A percentile compares a stretch with the other conserved stretches of the same genome.
Conservation (phyloP, 1,140 invertebrate genomes). For the Drosophila navojoa region DNA sequence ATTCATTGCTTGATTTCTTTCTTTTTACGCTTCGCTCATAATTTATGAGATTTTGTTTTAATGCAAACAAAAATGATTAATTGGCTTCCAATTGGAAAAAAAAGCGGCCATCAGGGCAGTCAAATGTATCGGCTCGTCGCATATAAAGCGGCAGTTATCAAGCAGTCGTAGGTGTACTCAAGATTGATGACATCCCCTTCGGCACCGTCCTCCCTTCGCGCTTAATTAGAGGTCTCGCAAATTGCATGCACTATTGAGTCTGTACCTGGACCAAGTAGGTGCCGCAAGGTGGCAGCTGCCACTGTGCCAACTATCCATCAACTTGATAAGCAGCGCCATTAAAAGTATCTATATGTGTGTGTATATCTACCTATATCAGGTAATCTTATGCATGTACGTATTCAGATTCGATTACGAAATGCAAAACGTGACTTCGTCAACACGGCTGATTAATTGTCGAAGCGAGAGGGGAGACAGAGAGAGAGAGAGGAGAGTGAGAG, state of each 20-base stretch:
- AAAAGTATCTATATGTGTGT: constrained; percentile 25
- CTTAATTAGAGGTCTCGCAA: constrained; percentile 68
- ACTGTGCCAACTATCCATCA: constrained; percentile 56
- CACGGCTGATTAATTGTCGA: constrained; percentile 62
- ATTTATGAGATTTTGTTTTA: constrained; percentile 67
- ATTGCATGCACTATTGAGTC: constrained; percentile 55
- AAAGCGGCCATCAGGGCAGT: not conserved
- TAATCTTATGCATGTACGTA: constrained; percentile 36
- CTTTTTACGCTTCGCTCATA: constrained; percentile 19
- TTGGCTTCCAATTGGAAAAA: constrained; percentile 45
- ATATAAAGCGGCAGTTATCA: constrained; percentile 23
- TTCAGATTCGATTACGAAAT: constrained; percentile 51
- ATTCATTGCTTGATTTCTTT: constrained; percentile 31
- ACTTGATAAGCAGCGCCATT: constrained; percentile 72
- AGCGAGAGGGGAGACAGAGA: not conserved
- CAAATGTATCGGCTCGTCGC: not conserved
- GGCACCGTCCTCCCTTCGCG: not conserved
- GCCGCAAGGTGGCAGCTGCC: constrained; percentile 24
- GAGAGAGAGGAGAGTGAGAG: not conserved
- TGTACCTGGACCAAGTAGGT: constrained; percentile 11
- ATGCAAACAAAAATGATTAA: constrained; percentile 68
- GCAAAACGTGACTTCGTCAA: constrained; percentile 72
- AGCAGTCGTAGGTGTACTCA: constrained; percentile 33
- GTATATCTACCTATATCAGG: not conserved
- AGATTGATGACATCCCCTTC: constrained; percentile 58